These are phyloP conservation scores for Chinchilla lanigera DNA, from an alignment of 2,113 vertebrate species.

Conservation along the genomic window DNA sequence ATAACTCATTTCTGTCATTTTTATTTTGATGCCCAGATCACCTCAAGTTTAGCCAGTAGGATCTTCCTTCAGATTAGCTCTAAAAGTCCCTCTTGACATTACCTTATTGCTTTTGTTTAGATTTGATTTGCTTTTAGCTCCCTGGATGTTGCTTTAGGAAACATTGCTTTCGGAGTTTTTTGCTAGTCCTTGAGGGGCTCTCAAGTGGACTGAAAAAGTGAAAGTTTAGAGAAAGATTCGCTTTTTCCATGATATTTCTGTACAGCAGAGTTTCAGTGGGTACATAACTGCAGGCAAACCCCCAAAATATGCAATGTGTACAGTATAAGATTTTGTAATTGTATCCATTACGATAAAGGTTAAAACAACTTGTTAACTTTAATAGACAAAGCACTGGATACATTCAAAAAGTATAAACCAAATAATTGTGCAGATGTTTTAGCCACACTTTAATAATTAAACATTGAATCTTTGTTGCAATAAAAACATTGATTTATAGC, in stretches of 20 bases:
- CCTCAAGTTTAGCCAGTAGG: not conserved
- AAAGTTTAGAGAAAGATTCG: not conserved
- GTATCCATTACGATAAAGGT: conserved; percentile 11
- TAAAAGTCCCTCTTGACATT: not conserved
- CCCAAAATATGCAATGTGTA: not conserved
- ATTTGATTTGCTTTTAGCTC: conserved; percentile 3
- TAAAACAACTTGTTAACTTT: conserved; percentile 18
- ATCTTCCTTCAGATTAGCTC: not conserved
- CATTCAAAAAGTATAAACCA: not conserved
- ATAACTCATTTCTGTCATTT: conserved; percentile 6
- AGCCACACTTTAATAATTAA: not conserved
- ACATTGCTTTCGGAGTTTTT: not conserved
- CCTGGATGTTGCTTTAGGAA: not conserved
- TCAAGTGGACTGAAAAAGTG: not conserved
- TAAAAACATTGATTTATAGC: not conserved
- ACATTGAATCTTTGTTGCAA: not conserved
- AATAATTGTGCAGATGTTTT: not conserved
- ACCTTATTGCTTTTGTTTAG: conserved; percentile 24
- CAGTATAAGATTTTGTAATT: conserved; percentile 12
- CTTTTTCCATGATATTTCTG: not conserved
- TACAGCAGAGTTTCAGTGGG: not conserved
- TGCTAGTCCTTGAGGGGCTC: not conserved
- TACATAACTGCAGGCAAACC: not conserved
- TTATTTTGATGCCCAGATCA: conserved; percentile 30
- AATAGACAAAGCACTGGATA: not conserved